Evolutionary conservation across 1,140 invertebrate genomes (phyloP).

Genomic region (Stegodyphus dumicola): DNA sequence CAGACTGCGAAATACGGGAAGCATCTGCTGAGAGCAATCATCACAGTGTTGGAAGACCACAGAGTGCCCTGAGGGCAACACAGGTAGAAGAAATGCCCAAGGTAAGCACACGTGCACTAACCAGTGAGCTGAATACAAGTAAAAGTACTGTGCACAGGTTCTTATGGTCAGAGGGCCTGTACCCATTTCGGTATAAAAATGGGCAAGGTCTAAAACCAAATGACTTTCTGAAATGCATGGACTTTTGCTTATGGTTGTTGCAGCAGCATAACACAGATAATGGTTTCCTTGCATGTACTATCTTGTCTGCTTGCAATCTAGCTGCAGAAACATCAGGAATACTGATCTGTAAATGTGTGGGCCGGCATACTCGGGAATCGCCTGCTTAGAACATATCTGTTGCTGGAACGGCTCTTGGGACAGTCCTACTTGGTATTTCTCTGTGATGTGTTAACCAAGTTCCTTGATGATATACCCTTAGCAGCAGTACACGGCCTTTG

Average conservation of each 20-base stretch:
- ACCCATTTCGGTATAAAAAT: not conserved
- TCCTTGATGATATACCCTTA: not conserved
- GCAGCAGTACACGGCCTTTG: not conserved
- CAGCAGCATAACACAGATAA: not conserved
- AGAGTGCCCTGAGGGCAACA: not conserved
- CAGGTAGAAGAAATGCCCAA: not conserved
- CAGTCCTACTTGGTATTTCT: not conserved
- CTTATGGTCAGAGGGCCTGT: not conserved
- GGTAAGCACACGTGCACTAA: not conserved
- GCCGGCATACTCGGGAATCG: not conserved
- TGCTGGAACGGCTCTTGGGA: not conserved
- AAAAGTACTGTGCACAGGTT: not conserved
- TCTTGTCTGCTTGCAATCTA: not conserved
- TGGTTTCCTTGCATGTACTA: not conserved
- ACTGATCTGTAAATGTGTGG: not conserved
- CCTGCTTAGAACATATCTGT: not conserved
- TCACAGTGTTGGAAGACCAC: not conserved
- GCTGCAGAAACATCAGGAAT: not conserved
- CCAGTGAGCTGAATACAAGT: not conserved
- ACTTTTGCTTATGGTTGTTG: not conserved
- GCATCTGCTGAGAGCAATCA: no score
- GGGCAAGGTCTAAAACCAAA: not conserved
- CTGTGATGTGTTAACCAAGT: not conserved
- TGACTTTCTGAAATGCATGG: not conserved
- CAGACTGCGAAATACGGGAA: no score